Conservation (phyloP, 2,888 invertebrate species). For the Micropterix aruncella region DNA sequence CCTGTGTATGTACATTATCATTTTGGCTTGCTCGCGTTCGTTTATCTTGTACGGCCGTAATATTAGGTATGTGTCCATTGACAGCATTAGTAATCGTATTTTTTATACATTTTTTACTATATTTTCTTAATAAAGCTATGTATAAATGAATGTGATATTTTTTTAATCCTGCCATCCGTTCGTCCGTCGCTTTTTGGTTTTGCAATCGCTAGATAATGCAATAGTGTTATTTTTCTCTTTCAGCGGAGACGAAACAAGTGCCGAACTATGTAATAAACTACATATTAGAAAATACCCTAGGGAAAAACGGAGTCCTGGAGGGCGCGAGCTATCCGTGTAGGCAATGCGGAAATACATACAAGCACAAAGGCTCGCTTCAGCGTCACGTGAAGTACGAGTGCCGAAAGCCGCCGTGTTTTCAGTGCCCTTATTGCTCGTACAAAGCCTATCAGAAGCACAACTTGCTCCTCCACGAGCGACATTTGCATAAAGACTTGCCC, state of each 20-base stretch:
- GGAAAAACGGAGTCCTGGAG: slow-evolving; percentile 21
- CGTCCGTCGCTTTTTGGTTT: no score
- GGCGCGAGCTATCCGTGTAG: slow-evolving; percentile 45
- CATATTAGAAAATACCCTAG: slow-evolving; percentile 11
- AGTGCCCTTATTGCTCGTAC: slow-evolving; percentile 54
- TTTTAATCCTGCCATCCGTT: no score
- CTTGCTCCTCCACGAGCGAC: slow-evolving; percentile 37
- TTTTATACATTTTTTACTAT: no score
- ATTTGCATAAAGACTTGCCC: slow-evolving; percentile 38
- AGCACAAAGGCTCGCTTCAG: slow-evolving; percentile 63
- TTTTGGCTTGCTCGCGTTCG: no score
- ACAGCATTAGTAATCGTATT: no score
- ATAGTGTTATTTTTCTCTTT: slow-evolving; percentile 5
- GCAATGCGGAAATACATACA: slow-evolving; percentile 71
- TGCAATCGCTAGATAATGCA: no score
- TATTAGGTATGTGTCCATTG: no score
- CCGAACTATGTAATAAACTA: slow-evolving; percentile 5
- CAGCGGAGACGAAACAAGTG: slow-evolving; percentile 3
- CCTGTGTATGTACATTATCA: no score
- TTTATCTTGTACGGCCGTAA: no score
- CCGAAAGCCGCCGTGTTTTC: slow-evolving; percentile 53
- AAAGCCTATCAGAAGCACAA: slow-evolving; percentile 53
- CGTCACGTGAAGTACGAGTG: slow-evolving; percentile 68
- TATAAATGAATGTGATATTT: no score
- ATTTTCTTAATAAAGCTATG: no score